Percentiles rank a stretch among this genome's conserved stretches.
Evolutionary conservation across 2,888 invertebrate genomes (phyloP).

Genomic region (Drosophila tripunctata): DNA sequence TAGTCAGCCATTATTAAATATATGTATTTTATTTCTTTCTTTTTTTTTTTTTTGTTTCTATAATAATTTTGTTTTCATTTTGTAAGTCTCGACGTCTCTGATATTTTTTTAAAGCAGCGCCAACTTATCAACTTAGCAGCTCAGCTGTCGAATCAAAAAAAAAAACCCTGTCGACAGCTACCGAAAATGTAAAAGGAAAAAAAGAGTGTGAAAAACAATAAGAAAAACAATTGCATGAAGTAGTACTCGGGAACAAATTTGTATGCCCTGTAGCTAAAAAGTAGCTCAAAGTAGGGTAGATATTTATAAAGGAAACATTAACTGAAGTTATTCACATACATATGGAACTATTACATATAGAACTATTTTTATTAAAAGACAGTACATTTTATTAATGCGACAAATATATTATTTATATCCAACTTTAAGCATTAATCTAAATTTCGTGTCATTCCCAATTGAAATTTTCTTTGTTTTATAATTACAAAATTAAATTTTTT

Average conservation of each 20-base stretch:
- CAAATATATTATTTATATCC: no score
- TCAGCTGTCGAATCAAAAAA: neutral
- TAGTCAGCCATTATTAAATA: conserved; percentile 46
- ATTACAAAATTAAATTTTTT: no score
- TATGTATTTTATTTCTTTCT: neutral
- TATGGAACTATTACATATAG: no score
- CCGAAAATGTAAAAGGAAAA: conserved; percentile 12
- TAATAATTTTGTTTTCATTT: conserved; percentile 10
- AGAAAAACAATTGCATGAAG: conserved; percentile 24
- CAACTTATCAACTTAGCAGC: neutral
- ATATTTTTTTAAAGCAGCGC: neutral
- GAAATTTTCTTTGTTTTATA: no score
- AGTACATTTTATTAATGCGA: no score
- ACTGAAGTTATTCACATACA: neutral
- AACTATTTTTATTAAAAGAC: no score
- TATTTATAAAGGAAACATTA: neutral
- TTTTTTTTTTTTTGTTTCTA: neutral
- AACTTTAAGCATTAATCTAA: no score
- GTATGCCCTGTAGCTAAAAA: conserved; percentile 1
- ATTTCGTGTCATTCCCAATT: no score
- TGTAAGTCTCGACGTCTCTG: no score
- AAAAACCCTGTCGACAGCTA: neutral
- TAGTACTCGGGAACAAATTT: neutral
- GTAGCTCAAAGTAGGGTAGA: neutral
- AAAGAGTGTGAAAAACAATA: conserved; percentile 8